These are phyloP conservation scores for Oxyruncus cristatus DNA, from an alignment of 2,113 vertebrate species.

Conservation along the genomic window DNA sequence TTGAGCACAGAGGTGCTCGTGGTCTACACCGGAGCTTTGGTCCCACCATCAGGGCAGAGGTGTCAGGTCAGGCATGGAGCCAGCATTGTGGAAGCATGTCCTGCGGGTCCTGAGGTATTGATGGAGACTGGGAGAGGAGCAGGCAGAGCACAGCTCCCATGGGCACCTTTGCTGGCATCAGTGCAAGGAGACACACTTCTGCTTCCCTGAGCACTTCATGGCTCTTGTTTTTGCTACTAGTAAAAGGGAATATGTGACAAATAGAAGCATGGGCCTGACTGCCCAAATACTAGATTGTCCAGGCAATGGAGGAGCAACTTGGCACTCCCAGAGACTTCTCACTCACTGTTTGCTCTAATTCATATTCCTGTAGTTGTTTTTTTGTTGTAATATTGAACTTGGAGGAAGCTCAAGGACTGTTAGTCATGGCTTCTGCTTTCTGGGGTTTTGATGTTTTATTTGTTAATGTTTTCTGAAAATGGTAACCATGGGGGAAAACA, in stretches of 20 bases:
- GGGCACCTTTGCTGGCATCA: accelerated
- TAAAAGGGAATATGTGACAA: neutral
- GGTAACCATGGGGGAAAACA: neutral
- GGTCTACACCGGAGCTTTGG: neutral
- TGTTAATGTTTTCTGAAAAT: neutral
- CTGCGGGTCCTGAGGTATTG: neutral
- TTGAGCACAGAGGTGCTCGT: accelerated
- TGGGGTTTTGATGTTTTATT: neutral
- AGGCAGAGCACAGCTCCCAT: neutral
- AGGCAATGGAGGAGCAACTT: neutral
- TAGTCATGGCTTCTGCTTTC: neutral
- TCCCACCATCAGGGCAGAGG: neutral
- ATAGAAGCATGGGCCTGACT: neutral
- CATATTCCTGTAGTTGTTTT: neutral
- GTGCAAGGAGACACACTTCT: neutral
- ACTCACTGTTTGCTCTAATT: neutral
- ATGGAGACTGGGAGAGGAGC: neutral
- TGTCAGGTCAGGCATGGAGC: neutral
- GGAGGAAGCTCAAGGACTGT: neutral
- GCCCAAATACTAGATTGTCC: neutral
- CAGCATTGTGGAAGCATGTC: neutral
- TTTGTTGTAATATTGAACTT: neutral
- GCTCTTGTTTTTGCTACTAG: neutral
- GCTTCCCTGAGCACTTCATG: accelerated
- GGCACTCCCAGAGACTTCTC: neutral